Percentiles rank a stretch among this genome's conserved stretches.
Evolutionary conservation across 92 coral and sea anemone genomes (phyloP).

Genomic region (Palythoa grandiflora): DNA sequence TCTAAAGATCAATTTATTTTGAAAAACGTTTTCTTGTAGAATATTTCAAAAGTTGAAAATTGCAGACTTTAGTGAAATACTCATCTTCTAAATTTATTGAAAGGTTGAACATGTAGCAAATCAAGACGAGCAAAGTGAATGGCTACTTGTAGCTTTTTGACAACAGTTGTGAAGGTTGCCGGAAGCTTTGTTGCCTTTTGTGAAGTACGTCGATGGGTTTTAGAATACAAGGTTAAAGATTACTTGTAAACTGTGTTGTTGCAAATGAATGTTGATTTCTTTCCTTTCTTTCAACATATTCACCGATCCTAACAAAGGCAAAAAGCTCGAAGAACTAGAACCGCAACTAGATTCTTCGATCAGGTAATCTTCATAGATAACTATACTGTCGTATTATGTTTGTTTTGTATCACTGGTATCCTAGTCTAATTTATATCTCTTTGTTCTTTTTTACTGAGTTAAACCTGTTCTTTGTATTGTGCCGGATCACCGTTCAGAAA

Average conservation of each 20-base stretch:
- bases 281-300: background rate
- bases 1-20: no score
- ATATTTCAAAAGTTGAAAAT: no score
- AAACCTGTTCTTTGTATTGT: background rate
- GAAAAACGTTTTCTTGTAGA: no score
- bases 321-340: slow-evolving; percentile 6
- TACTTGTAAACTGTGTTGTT: background rate
- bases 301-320: slow-evolving; percentile 19
- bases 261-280: background rate
- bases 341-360: background rate
- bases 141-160: no score
- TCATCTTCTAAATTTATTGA: no score
- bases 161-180: background rate
- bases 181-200: no score
- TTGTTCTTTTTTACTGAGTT: background rate
- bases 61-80: no score
- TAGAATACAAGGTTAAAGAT: no score
- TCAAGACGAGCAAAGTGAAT: no score
- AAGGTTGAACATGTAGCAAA: no score
- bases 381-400: background rate
- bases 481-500: background rate
- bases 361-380: slow-evolving; percentile 5
- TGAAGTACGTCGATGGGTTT: no score
- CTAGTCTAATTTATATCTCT: background rate
- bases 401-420: background rate